Conservation (phyloP, 2,113 vertebrate species). For the Pseudorhombus dupliciocellatus region DNA sequence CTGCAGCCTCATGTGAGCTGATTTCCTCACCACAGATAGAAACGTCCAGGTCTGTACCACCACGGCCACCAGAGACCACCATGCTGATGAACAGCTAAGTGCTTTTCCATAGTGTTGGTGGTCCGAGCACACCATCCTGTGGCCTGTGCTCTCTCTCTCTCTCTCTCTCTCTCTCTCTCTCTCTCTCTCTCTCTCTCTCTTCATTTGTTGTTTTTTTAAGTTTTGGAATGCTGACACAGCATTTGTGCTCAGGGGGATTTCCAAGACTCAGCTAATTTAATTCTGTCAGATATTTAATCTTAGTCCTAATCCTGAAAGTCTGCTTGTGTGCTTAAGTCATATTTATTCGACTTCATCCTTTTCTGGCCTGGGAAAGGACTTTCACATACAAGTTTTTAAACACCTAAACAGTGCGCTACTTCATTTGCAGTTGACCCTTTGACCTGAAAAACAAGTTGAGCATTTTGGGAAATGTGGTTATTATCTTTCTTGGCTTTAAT, state of each 20-base stretch:
- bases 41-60: slow-evolving; percentile 32
- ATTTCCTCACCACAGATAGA: slow-evolving; percentile 34
- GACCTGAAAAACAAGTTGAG: neutral
- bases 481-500: no score
- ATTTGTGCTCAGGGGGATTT: neutral
- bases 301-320: neutral
- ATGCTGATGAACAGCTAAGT: slow-evolving; percentile 24
- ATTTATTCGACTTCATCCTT: neutral
- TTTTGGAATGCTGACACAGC: slow-evolving; percentile 1
- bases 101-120: slow-evolving; percentile 51
- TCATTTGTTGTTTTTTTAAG: neutral
- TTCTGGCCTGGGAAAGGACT: neutral
- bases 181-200: neutral
- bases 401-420: neutral
- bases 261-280: neutral
- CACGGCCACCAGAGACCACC: slow-evolving; percentile 35
- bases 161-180: neutral
- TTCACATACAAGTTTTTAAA: no score
- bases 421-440: neutral
- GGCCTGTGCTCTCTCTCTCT: slow-evolving; percentile 3
- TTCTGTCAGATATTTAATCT: neutral
- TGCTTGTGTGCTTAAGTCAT: no score
- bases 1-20: slow-evolving; percentile 10
- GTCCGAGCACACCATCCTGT: slow-evolving; percentile 26
- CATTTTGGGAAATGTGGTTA: no score